These are phyloP conservation scores for Aproaerema taeniolella DNA, from an alignment of 2,888 invertebrate genomes.

Conservation along the genomic window DNA sequence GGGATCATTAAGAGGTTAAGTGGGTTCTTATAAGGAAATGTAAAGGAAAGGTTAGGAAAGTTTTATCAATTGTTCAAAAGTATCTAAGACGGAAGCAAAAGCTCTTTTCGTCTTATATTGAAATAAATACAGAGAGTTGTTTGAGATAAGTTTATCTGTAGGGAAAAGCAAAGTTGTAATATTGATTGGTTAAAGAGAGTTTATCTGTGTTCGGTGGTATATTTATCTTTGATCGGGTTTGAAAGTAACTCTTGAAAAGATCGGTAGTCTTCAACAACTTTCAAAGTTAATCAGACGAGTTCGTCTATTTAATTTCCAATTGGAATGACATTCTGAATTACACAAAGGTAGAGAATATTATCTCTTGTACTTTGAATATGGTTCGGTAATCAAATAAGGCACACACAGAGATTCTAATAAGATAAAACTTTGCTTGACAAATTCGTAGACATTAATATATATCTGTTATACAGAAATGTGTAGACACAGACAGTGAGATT, in stretches of 20 bases:
- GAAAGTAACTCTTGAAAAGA: conserved; percentile 4
- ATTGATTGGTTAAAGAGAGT: conserved; percentile 11
- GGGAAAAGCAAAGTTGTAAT: conserved; percentile 6
- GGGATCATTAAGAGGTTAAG: conserved; percentile 23
- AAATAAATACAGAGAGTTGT: conserved; percentile 9
- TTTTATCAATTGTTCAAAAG: conserved; percentile 1
- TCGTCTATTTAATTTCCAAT: conserved; percentile 8
- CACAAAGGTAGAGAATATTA: too few relatives aligned
- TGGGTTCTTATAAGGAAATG: conserved; percentile 3
- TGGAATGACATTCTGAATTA: conserved; percentile 4
- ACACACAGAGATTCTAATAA: too few relatives aligned
- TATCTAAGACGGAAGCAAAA: conserved; percentile 3
- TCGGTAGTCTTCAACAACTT: conserved; percentile 6
- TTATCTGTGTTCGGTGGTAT: conserved; percentile 8
- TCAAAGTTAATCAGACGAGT: conserved; percentile 7
- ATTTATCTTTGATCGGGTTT: conserved; percentile 13
- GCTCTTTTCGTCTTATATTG: conserved; percentile 4
- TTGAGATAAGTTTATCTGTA: conserved; percentile 6
- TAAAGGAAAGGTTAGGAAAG: too few relatives aligned
- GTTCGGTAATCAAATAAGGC: too few relatives aligned
- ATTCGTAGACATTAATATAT: too few relatives aligned
- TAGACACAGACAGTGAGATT: too few relatives aligned
- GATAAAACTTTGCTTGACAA: too few relatives aligned
- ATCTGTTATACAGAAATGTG: too few relatives aligned
- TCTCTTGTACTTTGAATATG: too few relatives aligned